Evolutionary conservation across 2,113 vertebrate species (phyloP).

Genomic region (Gnathonemus longibarbis): DNA sequence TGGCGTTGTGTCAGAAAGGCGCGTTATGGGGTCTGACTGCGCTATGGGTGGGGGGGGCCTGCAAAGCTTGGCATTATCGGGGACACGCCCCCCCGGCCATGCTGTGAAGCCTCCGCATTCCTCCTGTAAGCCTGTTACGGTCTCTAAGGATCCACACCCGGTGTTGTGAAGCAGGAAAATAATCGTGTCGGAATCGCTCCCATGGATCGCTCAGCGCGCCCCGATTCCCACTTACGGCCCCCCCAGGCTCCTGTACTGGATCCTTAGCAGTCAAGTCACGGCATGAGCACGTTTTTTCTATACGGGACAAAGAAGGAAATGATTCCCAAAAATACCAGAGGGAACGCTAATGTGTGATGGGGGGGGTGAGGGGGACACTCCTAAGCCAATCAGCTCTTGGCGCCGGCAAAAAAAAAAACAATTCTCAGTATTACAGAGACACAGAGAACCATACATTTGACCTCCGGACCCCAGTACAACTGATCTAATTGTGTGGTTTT

Average conservation of each 20-base stretch:
- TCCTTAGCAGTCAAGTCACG: background rate
- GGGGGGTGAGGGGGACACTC: background rate
- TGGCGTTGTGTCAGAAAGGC: background rate
- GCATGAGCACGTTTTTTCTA: background rate
- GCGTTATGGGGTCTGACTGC: background rate
- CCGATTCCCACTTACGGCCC: too few species aligned
- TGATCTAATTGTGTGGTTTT: background rate
- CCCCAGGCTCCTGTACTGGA: background rate
- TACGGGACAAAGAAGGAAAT: background rate
- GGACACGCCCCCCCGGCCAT: background rate
- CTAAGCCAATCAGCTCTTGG: background rate
- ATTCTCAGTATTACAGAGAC: background rate
- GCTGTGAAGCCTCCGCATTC: background rate
- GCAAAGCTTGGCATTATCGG: background rate
- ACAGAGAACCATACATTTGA: background rate
- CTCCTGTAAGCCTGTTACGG: background rate
- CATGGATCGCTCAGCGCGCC: background rate
- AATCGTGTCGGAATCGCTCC: background rate
- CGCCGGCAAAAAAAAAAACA: background rate
- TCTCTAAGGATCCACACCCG: background rate
- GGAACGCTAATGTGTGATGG: background rate
- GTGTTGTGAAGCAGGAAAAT: background rate
- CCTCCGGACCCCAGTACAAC: background rate
- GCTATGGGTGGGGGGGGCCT: background rate
- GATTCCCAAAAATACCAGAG: background rate